phyloP scores from a whole-genome alignment of 64 coral and sea anemone genomes.

The Catalaphyllia jardinei region DNA sequence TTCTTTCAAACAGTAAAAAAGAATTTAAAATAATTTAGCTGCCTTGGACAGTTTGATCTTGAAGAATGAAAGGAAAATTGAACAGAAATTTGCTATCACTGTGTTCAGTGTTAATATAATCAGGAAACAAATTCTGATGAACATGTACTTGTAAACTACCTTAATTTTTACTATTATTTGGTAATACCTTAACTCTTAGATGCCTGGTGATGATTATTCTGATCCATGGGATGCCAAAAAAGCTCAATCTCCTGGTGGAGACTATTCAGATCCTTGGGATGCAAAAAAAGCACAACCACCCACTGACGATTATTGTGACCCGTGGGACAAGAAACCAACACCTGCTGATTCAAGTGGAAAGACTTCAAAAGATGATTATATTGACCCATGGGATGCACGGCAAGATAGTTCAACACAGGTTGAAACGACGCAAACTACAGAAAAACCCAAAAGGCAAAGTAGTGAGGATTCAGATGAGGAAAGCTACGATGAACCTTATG shows the following conservation, averaged over 20 bases:
- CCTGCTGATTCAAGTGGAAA: neutral
- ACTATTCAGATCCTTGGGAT: conserved; percentile 49
- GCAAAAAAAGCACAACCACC: conserved; percentile 16
- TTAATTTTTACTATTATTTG: neutral
- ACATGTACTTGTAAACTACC: too few relatives aligned
- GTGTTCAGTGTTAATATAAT: too few relatives aligned
- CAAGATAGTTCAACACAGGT: neutral
- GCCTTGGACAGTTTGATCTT: too few relatives aligned
- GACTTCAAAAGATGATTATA: conserved; percentile 73
- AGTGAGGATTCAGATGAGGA: conserved; percentile 79
- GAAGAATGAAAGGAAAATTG: too few relatives aligned
- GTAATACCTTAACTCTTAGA: neutral
- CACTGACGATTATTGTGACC: conserved; percentile 71
- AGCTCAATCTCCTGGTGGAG: neutral
- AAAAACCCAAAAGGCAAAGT: conserved; percentile 12
- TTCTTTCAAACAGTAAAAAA: too few relatives aligned
- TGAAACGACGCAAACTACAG: neutral
- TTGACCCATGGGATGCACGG: conserved; percentile 90
- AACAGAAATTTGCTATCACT: too few relatives aligned
- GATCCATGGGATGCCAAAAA: conserved; percentile 77
- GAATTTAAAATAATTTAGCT: too few relatives aligned
- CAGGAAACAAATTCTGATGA: too few relatives aligned
- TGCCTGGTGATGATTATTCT: conserved; percentile 60
- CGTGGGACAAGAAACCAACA: conserved; percentile 62
- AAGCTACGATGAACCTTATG: conserved; percentile 86